Base-by-base conservation (phyloP, 1,140 invertebrate genomes). In the Drosophila gunungcola region DNA sequence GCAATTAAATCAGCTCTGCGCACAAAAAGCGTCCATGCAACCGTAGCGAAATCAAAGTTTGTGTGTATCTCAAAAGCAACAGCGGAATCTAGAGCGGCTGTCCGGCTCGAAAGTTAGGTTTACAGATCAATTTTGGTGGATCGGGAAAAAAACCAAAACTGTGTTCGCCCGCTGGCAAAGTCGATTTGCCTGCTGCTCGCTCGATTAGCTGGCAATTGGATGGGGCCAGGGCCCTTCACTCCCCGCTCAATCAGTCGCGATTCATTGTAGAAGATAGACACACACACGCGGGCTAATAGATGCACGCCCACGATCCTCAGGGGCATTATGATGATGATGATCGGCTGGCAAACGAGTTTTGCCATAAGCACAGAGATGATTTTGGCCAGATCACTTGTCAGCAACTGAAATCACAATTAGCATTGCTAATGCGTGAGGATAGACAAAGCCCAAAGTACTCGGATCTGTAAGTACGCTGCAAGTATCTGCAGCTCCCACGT, bases 311-410 rank as follows among this genome's bases (percentile, higher is more conserved):
- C 84, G 84, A 73, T 57, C 56, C 36, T 62, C 61, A 48, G 73
- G 49, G 48, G 46, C 45, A 76, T 61, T 29, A 42, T 34, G 41
- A 64, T 74, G 60, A 75, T 72, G 41, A 64, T 74, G 61, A 75
- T 73, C 41, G 39, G 41, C 60, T 36, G 29, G 46, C 16, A 86
- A 85, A 85, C 81, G 36, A 65, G 81, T 85, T 85, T 84, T 42
- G 65, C 73, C 82, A 88, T 86, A 86, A 89, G 81, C 78, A 80
- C 78, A 85, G 78, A 78, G 81, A 85, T 85, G 81, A 84, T 85
- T 84, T 84, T 84, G 65, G 72, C 61, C 65, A 61, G 70, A 83
- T 83, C 80, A 83, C 76, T 83, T 84, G 80, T 80, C 80, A 73
- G 80, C 79, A 74, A 51, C 46, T 58, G 67, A 45, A 56, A 67